These are phyloP conservation scores for Dynastes maya DNA, from an alignment of 2,888 invertebrate species.

Conservation along the genomic window DNA sequence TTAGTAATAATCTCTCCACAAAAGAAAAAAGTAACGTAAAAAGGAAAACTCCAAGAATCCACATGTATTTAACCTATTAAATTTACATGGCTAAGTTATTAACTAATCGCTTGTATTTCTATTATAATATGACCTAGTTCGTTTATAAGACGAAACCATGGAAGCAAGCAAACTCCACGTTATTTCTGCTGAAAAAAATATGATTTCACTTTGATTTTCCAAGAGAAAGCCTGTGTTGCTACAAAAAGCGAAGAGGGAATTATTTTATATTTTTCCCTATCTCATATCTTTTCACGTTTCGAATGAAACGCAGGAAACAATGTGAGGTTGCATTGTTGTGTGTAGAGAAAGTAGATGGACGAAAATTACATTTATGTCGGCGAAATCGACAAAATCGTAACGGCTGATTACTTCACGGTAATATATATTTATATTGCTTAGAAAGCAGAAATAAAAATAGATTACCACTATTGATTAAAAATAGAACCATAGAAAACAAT, in stretches of 20 bases:
- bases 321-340: not conserved
- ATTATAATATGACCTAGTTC: not conserved
- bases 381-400: not conserved
- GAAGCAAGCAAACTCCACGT: not conserved
- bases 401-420: too few species aligned
- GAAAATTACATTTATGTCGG: not conserved
- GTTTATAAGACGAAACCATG: not conserved
- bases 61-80: not conserved
- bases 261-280: not conserved
- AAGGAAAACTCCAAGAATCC: not conserved
- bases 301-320: not conserved
- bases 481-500: too few species aligned
- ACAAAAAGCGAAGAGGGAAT: not conserved
- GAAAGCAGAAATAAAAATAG: too few species aligned
- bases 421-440: too few species aligned
- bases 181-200: too few species aligned
- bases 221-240: not conserved
- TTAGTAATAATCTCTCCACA: not conserved
- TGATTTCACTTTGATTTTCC: not conserved
- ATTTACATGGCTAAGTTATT: not conserved
- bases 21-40: not conserved
- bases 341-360: not conserved
- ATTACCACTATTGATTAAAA: too few species aligned
- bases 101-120: not conserved
- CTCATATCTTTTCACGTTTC: slow-evolving; percentile 14